Conservation (phyloP, 2,113 vertebrate genomes). For the Balaeniceps rex region DNA sequence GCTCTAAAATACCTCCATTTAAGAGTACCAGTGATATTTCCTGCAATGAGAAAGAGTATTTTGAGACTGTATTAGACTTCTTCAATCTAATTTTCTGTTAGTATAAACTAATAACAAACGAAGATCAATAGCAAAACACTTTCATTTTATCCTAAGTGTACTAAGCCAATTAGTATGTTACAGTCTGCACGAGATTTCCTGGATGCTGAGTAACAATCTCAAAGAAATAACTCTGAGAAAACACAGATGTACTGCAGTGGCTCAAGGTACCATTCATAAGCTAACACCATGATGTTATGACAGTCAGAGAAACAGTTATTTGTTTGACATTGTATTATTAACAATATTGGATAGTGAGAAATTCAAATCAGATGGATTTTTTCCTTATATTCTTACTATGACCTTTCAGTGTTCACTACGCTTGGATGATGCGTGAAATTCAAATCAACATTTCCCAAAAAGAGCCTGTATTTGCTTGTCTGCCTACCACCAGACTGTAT, state of each 20-base stretch:
- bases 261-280: neutral
- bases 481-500: neutral
- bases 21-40: neutral
- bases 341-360: neutral
- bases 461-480: neutral
- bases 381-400: neutral
- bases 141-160: neutral
- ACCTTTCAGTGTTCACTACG: constrained; percentile 8
- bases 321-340: neutral
- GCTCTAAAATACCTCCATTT: neutral
- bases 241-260: neutral
- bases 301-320: neutral
- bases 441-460: neutral
- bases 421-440: constrained; percentile 11
- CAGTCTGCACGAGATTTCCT: neutral
- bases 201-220: neutral
- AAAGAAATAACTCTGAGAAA: neutral
- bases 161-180: neutral
- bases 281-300: neutral
- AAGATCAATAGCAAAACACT: neutral
- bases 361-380: constrained; percentile 4
- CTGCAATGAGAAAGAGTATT: neutral
- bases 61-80: neutral
- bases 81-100: neutral
- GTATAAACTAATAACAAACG: neutral